Conservation (phyloP, 2,113 vertebrate genomes). For the rat (Rattus norvegicus) region DNA sequence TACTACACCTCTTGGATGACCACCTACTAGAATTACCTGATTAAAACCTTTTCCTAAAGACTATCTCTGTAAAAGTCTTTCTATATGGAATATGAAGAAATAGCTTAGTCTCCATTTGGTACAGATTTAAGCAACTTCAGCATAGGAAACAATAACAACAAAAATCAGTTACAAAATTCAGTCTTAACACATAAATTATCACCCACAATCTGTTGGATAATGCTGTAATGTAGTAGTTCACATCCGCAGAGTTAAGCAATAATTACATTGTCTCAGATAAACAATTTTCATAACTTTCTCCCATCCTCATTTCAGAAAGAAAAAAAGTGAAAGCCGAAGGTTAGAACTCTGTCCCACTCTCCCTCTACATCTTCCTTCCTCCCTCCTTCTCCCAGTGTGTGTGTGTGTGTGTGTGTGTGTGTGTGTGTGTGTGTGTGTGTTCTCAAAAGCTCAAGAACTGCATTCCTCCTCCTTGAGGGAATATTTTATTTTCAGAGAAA, state of each 20-base stretch:
- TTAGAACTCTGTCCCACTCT: not conserved
- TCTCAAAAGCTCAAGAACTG: not conserved
- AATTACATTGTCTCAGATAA: not conserved
- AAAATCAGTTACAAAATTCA: not conserved
- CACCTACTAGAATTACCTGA: not conserved
- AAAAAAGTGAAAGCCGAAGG: not conserved
- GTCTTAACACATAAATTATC: not conserved
- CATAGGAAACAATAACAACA: not conserved
- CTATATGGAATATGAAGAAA: not conserved
- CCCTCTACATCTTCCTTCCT: not conserved
- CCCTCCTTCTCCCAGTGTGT: not conserved
- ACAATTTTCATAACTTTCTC: not conserved
- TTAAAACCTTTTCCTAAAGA: not conserved
- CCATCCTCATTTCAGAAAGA: not conserved
- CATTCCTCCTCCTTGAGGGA: not conserved
- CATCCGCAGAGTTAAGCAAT: not conserved
- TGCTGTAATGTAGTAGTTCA: not conserved
- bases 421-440: not conserved
- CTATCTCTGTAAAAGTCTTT: not conserved
- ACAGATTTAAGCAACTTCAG: not conserved
- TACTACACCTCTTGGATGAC: not conserved
- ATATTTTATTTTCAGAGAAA: not conserved
- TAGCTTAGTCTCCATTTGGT: not conserved
- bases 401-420: not conserved
- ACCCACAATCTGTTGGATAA: not conserved